Conservation (phyloP, 2,888 invertebrate genomes). For the Emmelina monodactyla region DNA sequence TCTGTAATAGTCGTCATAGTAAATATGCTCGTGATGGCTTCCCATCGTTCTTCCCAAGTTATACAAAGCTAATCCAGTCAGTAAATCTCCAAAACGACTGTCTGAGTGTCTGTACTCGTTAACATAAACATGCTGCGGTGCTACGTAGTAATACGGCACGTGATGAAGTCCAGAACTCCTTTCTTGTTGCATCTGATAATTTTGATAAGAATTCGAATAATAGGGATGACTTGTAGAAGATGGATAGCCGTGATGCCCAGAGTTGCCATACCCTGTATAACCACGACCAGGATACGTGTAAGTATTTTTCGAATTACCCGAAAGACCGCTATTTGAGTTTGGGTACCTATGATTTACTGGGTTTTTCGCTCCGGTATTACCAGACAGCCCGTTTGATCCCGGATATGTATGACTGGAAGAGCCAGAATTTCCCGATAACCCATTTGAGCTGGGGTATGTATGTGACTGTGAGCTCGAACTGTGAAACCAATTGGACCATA, state of each 20-base stretch:
- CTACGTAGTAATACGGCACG: conserved; percentile 29
- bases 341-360: neutral
- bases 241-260: neutral
- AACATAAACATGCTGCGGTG: conserved; percentile 46
- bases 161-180: conserved; percentile 1
- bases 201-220: neutral
- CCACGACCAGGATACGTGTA: neutral
- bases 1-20: conserved; percentile 48
- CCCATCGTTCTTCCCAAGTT: conserved; percentile 47
- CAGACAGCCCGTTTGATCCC: conserved; percentile 17
- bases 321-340: neutral
- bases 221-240: neutral
- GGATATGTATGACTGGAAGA: conserved; percentile 14
- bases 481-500: conserved; percentile 13
- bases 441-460: conserved; percentile 5
- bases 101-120: conserved; percentile 43
- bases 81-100: conserved; percentile 42
- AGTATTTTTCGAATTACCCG: neutral
- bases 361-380: too few species aligned
- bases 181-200: neutral
- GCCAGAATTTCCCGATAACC: conserved; percentile 9
- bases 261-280: neutral
- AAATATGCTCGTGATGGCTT: conserved; percentile 39
- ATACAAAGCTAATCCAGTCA: conserved; percentile 47
- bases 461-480: conserved; percentile 14